A percentile compares a stretch with the other conserved stretches of the same genome.
Evolutionary conservation across 2,797 vertebrate species (phyloP).

Genomic region (Aphelocoma californica): DNA sequence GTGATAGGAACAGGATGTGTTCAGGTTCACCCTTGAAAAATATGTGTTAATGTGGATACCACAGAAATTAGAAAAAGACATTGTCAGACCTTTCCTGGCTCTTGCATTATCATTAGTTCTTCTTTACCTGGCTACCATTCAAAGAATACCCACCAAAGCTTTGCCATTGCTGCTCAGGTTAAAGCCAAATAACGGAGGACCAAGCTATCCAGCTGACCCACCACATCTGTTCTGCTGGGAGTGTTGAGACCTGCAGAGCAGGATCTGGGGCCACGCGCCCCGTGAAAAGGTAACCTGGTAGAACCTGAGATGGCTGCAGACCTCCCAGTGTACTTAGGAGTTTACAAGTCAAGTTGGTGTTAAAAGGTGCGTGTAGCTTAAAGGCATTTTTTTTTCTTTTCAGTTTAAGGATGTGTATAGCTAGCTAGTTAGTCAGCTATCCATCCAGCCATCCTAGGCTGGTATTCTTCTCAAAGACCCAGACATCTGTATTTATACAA

Average conservation of each 20-base stretch:
- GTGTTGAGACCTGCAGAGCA: not conserved
- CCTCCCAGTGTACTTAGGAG: rapidly evolving
- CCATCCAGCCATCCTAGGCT: not conserved
- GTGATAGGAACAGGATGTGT: not conserved
- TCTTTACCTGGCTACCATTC: not conserved
- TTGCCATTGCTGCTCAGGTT: not conserved
- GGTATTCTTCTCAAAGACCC: not conserved
- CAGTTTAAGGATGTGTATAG: not conserved
- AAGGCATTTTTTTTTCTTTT: not conserved
- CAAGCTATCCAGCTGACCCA: rapidly evolving
- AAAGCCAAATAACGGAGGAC: not conserved
- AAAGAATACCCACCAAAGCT: not conserved
- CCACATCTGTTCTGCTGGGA: not conserved
- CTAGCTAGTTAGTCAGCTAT: not conserved
- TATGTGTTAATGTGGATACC: not conserved
- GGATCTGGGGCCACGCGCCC: rapidly evolving
- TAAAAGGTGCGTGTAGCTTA: not conserved
- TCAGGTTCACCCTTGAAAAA: not conserved
- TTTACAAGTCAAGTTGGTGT: not conserved
- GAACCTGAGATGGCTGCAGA: not conserved
- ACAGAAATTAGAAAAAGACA: not conserved
- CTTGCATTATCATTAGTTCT: not conserved
- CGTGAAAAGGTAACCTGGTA: not conserved
- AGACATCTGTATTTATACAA: constrained; percentile 16
- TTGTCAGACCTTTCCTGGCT: not conserved